phyloP scores from a whole-genome alignment of 2,797 vertebrate genomes.

The Bradypus variegatus region DNA sequence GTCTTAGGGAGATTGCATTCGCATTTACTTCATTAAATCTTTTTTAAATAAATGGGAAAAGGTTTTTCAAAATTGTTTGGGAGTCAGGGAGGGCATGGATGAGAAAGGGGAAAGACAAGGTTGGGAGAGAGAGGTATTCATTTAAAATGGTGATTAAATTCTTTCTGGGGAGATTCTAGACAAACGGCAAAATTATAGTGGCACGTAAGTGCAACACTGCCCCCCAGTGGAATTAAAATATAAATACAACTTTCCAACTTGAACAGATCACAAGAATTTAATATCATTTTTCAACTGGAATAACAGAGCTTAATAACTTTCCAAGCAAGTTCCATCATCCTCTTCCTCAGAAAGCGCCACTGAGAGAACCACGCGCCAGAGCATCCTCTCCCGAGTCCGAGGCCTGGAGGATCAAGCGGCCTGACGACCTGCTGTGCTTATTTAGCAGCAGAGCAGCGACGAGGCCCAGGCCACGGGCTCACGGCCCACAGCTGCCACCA shows the following conservation, averaged over 20 bases:
- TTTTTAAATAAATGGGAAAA: constrained; percentile 2
- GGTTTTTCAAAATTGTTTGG: background rate
- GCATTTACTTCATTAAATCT: background rate
- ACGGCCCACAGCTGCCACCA: background rate
- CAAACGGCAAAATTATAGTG: background rate
- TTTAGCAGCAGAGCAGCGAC: background rate
- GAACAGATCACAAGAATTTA: background rate
- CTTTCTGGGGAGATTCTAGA: background rate
- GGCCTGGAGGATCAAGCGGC: background rate
- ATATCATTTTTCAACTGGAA: background rate
- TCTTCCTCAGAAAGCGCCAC: background rate
- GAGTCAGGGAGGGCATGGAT: background rate
- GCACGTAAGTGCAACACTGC: constrained; percentile 66
- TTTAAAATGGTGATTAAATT: constrained; percentile 1
- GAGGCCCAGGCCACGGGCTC: background rate
- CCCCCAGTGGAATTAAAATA: constrained; percentile 69
- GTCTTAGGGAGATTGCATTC: background rate
- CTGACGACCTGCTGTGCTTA: background rate
- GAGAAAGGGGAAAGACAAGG: background rate
- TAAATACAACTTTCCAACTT: background rate
- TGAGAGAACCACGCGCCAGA: background rate
- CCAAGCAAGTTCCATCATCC: background rate
- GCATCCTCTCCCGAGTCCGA: background rate
- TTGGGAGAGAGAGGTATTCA: background rate
- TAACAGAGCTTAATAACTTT: background rate